Base-by-base conservation (phyloP, 2,888 invertebrate species). In the Synanthedon andrenaeformis region DNA sequence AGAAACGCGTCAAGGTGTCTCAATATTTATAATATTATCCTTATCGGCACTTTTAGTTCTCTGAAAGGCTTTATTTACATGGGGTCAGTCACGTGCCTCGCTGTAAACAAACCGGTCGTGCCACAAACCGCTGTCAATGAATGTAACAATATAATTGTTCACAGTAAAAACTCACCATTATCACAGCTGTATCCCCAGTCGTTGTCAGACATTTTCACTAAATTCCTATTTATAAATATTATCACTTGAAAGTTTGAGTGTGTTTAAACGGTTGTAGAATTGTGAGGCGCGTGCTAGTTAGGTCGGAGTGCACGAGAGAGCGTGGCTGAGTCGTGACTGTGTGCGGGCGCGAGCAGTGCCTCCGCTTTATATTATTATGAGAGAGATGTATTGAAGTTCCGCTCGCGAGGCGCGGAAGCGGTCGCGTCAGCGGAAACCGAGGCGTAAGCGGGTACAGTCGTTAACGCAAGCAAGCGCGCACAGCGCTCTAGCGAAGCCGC, bases 181-280 rank as follows among this genome's bases (percentile, higher is more conserved):
- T 84, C 85, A 65, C 82, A 79, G 63, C 89, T 88, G 79, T 90
- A 90, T 78, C 90, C 90, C 90, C 90, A 90, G 56, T 88, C 89
- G 63, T 71, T 63, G 63, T 82, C 81, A 64, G 82, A 85, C 85
- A 88, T 88, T 65, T 62, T 66, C 68, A 69, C 72, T 61, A 64
- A 19, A 19, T 49, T 49, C 12, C 49, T 13, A 13, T n/a, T 13
- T 45, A 11, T 17, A 8, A 49, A 35, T 35, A 35, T 12, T 51
- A n/a, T 51, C 13, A 23, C 23, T 49, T 49, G 49, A 14, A 12
- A 49, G 14, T 49, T 12, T 49, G 17, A 17, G 49, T 13, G 13
- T 19, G 49, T 6, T 10, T 11, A 13, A 12, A 49, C 49, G 57
- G 52, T 54, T 59, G 59, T 49, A 53, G 59, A 57, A 57, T 62